Percentiles rank a stretch among this genome's conserved stretches.
Conservation (phyloP, 1,140 invertebrate genomes). For the Asobara japonica region DNA sequence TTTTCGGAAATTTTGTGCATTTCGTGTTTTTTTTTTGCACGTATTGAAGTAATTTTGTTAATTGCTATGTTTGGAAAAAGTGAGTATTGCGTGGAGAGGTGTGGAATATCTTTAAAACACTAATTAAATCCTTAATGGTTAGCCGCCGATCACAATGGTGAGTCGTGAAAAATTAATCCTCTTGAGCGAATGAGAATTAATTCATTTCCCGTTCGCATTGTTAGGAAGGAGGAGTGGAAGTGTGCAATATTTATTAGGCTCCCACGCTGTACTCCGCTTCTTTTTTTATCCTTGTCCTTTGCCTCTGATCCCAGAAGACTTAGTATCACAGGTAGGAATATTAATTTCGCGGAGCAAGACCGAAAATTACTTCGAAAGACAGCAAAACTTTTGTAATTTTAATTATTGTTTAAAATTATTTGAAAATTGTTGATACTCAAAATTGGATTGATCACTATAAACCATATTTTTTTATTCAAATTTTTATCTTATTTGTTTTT, state of each 20-base stretch:
- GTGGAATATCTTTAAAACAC: too few species aligned
- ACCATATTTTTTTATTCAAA: too few species aligned
- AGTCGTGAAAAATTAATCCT: background rate
- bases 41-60: too few species aligned
- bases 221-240: conserved; percentile 26
- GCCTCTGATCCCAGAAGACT: conserved; percentile 67
- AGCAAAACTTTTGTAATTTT: conserved; percentile 31
- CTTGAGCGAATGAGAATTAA: background rate
- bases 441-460: too few species aligned
- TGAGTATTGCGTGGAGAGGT: too few species aligned
- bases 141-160: background rate
- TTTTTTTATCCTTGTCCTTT: conserved; percentile 32
- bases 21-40: conserved; percentile 28
- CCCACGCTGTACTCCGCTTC: conserved; percentile 41
- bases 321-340: conserved; percentile 69
- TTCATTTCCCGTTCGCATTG: conserved; percentile 4
- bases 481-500: too few species aligned
- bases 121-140: too few species aligned
- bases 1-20: too few species aligned
- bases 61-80: too few species aligned
- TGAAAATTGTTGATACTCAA: too few species aligned
- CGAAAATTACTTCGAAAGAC: conserved; percentile 70
- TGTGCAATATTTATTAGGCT: conserved; percentile 51
- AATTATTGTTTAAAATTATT: background rate
- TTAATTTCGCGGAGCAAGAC: conserved; percentile 70